Evolutionary conservation across 2,113 vertebrate genomes (phyloP).

Genomic region (Nymphicus hollandicus): DNA sequence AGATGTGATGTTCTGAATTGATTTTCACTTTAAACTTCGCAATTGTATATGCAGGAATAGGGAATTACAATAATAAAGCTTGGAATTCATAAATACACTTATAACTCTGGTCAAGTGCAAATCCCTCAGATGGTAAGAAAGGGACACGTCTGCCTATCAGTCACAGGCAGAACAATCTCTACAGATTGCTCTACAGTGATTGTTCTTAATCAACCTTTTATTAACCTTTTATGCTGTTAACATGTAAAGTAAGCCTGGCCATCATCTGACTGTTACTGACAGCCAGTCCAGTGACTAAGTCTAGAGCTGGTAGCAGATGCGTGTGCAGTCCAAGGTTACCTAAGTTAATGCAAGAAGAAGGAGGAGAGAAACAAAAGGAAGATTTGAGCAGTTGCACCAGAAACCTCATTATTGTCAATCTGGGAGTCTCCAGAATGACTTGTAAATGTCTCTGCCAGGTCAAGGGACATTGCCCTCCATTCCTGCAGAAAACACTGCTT

Average conservation of each 20-base stretch:
- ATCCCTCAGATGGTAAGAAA: background rate
- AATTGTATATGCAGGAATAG: background rate
- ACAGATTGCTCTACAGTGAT: background rate
- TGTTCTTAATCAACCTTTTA: constrained; percentile 38
- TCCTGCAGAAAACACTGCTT: background rate
- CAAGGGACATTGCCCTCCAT: background rate
- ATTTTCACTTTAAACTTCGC: background rate
- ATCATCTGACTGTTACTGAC: constrained; percentile 8
- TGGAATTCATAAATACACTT: background rate
- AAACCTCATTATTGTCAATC: background rate
- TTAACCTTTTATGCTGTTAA: background rate
- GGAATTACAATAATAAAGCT: background rate
- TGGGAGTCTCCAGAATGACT: background rate
- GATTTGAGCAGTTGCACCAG: background rate
- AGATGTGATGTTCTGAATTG: background rate
- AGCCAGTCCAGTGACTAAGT: background rate
- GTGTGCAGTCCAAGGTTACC: background rate
- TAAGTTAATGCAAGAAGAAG: background rate
- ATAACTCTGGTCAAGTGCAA: background rate
- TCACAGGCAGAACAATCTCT: background rate
- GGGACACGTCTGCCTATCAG: background rate
- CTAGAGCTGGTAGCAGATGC: background rate
- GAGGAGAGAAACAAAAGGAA: background rate
- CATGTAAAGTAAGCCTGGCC: background rate
- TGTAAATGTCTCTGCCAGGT: background rate